phyloP scores from a whole-genome alignment of 2,888 invertebrate genomes.

The Atethmia centrago region DNA sequence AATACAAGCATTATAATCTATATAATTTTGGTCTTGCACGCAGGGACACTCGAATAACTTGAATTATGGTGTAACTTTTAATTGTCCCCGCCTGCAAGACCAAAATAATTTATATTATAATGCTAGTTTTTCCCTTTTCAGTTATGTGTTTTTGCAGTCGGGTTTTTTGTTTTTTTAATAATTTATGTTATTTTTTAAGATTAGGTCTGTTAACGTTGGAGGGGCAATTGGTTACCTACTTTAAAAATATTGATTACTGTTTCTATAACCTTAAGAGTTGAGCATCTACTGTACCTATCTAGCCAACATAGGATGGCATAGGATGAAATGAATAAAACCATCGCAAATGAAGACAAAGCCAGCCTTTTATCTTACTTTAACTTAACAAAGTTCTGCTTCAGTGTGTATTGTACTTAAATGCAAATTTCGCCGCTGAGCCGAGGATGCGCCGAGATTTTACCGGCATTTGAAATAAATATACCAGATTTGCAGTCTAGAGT shows the following conservation, averaged over 20 bases:
- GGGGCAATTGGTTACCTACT: not conserved
- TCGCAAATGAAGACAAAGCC: conserved; percentile 57
- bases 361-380: conserved; percentile 56
- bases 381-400: conserved; percentile 59
- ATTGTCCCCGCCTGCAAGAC: too few relatives aligned
- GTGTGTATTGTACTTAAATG: conserved; percentile 79
- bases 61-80: too few relatives aligned
- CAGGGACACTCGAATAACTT: too few relatives aligned
- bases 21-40: too few relatives aligned
- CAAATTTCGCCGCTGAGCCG: conserved; percentile 80
- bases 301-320: not conserved
- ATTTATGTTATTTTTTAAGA: too few relatives aligned
- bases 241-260: not conserved
- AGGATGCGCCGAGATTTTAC: conserved; percentile 83
- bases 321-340: conserved; percentile 48
- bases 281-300: not conserved
- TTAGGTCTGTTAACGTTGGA: not conserved
- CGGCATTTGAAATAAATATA: conserved; percentile 85
- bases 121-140: too few relatives aligned
- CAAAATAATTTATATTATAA: too few relatives aligned
- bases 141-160: too few relatives aligned
- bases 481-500: conserved; percentile 82
- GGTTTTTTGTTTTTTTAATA: too few relatives aligned
- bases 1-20: too few relatives aligned
- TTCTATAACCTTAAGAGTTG: not conserved